A percentile compares a stretch with the other conserved stretches of the same genome.
phyloP scores from a whole-genome alignment of 2,113 vertebrate genomes.

The Sylvietta virens region DNA sequence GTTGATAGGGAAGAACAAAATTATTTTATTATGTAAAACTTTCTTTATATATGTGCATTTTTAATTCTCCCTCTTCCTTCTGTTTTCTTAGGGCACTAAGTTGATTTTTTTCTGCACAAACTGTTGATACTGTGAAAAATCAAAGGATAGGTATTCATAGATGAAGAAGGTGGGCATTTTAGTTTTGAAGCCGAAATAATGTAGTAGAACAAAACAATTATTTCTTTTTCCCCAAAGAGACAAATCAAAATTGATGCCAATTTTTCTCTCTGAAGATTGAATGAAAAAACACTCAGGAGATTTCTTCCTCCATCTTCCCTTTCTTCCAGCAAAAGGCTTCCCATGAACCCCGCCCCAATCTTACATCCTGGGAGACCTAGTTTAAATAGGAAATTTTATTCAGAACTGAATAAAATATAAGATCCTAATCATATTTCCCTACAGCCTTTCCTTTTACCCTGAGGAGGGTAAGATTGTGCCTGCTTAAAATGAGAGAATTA shows the following conservation, averaged over 20 bases:
- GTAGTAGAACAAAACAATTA: neutral
- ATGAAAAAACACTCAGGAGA: neutral
- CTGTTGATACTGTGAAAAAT: neutral
- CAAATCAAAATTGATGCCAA: neutral
- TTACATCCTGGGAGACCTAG: neutral
- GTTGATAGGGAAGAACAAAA: neutral
- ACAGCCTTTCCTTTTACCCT: neutral
- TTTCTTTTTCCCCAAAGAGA: neutral
- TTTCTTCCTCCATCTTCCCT: neutral
- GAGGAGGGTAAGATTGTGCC: neutral
- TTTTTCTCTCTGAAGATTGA: neutral
- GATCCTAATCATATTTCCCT: neutral
- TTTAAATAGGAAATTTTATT: slow-evolving; percentile 15
- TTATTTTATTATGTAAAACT: neutral
- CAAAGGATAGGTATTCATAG: neutral
- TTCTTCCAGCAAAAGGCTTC: neutral
- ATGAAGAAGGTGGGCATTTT: neutral
- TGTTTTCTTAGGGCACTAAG: neutral
- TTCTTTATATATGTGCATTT: neutral
- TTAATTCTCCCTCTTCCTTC: neutral
- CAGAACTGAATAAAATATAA: slow-evolving; percentile 17
- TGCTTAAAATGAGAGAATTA: neutral
- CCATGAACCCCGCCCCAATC: fast-evolving
- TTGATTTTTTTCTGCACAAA: neutral
- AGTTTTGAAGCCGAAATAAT: neutral